Percentiles rank a stretch among this genome's conserved stretches.
These are phyloP conservation scores for Alexandromys oeconomus DNA, from an alignment of 2,797 vertebrate genomes.

Conservation along the genomic window DNA sequence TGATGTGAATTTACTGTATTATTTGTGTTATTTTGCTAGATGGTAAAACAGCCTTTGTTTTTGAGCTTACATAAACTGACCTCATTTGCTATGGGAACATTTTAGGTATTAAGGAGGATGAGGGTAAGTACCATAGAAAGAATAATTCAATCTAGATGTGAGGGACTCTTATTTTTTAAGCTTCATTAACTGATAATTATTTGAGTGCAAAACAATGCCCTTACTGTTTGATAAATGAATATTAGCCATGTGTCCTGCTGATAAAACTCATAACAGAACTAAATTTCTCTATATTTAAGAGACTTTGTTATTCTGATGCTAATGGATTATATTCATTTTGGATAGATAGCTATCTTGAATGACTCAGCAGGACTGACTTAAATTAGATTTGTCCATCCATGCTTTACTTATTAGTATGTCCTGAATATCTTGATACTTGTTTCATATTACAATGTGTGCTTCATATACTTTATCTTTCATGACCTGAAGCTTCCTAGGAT, in stretches of 20 bases:
- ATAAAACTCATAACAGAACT: constrained; percentile 83
- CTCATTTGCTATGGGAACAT: constrained; percentile 68
- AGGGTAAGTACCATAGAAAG: constrained; percentile 68
- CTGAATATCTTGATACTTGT: constrained; percentile 82
- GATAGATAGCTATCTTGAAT: constrained; percentile 85
- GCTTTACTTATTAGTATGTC: constrained; percentile 86
- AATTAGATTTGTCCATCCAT: constrained; percentile 86
- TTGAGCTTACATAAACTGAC: constrained; percentile 73
- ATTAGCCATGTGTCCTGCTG: constrained; percentile 85
- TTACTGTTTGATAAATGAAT: constrained; percentile 87
- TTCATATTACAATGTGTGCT: constrained; percentile 77
- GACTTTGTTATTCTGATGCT: constrained; percentile 86
- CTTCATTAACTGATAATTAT: constrained; percentile 86
- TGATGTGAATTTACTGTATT: constrained; percentile 48
- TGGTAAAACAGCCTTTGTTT: constrained; percentile 77
- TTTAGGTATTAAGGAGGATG: constrained; percentile 79
- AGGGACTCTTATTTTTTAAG: constrained; percentile 80
- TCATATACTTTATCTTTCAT: constrained; percentile 72
- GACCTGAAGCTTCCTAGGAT: constrained; percentile 70
- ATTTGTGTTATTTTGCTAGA: constrained; percentile 69
- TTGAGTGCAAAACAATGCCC: constrained; percentile 83
- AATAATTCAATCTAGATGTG: constrained; percentile 78
- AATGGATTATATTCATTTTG: constrained; percentile 86
- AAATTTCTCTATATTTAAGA: constrained; percentile 60
- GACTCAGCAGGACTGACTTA: constrained; percentile 88